Evolutionary conservation across 2,888 invertebrate species (phyloP), one percentile per base, ranked within the genome.

Genomic region (Pyrrhia umbra): DNA sequence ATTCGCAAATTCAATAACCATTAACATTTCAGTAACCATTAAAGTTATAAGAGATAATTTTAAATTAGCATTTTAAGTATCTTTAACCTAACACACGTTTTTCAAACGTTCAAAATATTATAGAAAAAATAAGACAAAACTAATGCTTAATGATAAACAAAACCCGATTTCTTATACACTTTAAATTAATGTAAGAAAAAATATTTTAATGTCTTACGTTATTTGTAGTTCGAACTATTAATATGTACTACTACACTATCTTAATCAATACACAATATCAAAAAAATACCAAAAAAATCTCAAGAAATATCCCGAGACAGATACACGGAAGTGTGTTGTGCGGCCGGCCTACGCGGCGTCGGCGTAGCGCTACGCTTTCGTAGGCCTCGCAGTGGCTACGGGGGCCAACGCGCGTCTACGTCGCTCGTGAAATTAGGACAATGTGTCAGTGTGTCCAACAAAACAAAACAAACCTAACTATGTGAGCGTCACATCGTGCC

Each of bases 311-410:
- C 92, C 63, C 68, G 1, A 42, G 91, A 90, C 68, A 42, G 43
- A 65, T 83, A 87, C 88, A 73, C 90, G 92, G 93, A 93, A 92
- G 92, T 86, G 85, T 74, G 76, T 60, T 77, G 79, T 88, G 75
- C 20, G 57, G 16, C 73, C 9, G 50, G 77, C 78, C 77, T 78
- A 82, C 88, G 87, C 88, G 83, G 86, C 85, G 83, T 82, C 87
- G 88, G 85, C 91, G 90, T 92, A 92, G 90, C 89, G 88, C 91
- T 91, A 90, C 90, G 90, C 80, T 81, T 82, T 87, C 92, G 93
- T 94, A 94, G 93, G 92, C 93, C 91, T 88, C 85, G 86, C 92
- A 93, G 92, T 91, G 91, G 89, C 91, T 91, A 91, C 92, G 89
- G 81, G 84, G 85, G 80, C 85, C 84, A 80, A 78, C 87, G 85